phyloP scores from a whole-genome alignment of 2,113 vertebrate genomes.

The Dipodomys spectabilis region DNA sequence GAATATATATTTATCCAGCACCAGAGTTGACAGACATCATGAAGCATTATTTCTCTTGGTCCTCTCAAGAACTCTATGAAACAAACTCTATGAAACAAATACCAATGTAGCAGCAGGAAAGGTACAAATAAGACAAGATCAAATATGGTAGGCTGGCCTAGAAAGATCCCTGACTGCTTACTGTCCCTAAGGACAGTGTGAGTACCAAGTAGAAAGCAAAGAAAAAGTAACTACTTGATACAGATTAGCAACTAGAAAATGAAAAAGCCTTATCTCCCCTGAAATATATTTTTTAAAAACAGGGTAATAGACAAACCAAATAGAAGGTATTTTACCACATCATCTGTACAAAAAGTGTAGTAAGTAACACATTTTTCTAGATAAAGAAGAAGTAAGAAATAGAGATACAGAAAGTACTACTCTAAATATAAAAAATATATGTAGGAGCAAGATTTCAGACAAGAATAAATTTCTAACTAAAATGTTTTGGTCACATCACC shows the following conservation, averaged over 20 bases:
- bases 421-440: constrained; percentile 40
- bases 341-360: not conserved
- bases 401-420: constrained; percentile 23
- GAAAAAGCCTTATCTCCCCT: too few species aligned
- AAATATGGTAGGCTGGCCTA: not conserved
- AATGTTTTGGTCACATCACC: constrained; percentile 25
- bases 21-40: constrained; percentile 3
- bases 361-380: not conserved
- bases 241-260: not conserved
- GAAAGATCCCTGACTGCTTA: not conserved
- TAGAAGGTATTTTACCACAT: not conserved
- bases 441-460: not conserved
- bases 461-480: constrained; percentile 30
- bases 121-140: not conserved
- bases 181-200: not conserved
- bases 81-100: not conserved
- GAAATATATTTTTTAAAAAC: not conserved
- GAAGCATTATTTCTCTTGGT: not conserved
- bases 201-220: constrained; percentile 44
- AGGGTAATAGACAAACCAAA: constrained; percentile 32
- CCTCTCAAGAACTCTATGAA: not conserved
- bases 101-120: not conserved
- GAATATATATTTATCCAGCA: constrained; percentile 10
- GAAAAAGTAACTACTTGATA: not conserved
- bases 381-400: constrained; percentile 8